These are phyloP conservation scores for Ennomos fuscantarius DNA, from an alignment of 2,888 invertebrate species.

Conservation along the genomic window DNA sequence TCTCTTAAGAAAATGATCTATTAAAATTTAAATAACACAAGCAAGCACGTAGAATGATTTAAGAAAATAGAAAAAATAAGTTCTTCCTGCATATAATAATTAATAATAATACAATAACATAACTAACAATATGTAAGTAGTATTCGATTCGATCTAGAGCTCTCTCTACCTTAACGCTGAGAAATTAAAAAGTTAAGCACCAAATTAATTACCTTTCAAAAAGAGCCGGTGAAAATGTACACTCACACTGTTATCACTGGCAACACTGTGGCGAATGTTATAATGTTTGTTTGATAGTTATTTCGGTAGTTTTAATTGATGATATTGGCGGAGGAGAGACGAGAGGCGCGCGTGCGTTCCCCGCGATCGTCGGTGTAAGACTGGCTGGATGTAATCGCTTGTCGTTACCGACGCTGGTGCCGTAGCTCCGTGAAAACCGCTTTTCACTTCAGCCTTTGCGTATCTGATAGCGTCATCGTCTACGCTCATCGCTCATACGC, in stretches of 20 bases:
- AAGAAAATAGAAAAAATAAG: too few relatives aligned
- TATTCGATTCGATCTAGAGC: too few relatives aligned
- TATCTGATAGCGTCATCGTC: not conserved
- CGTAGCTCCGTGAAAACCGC: slow-evolving; percentile 15
- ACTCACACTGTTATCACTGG: slow-evolving; percentile 36
- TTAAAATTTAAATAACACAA: too few relatives aligned
- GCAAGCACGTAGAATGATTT: too few relatives aligned
- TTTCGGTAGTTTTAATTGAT: slow-evolving; percentile 32
- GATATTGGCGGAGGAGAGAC: slow-evolving; percentile 7
- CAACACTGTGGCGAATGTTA: slow-evolving; percentile 24
- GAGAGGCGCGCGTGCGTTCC: slow-evolving; percentile 28
- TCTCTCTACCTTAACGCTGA: slow-evolving; percentile 4
- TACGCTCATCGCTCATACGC: not conserved
- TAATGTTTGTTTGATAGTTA: slow-evolving; percentile 27
- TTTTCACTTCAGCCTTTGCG: slow-evolving; percentile 17
- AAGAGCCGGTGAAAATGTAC: slow-evolving; percentile 27
- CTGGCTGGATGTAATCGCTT: slow-evolving; percentile 14
- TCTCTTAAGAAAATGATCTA: too few relatives aligned
- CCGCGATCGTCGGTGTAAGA: slow-evolving; percentile 27
- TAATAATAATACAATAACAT: too few relatives aligned
- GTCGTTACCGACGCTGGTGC: slow-evolving; percentile 7
- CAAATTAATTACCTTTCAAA: slow-evolving; percentile 30
- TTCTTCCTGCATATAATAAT: too few relatives aligned
- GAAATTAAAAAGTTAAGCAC: slow-evolving; percentile 13
- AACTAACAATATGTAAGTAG: too few relatives aligned